These are phyloP conservation scores for Tortricodes alternella DNA, from an alignment of 2,888 invertebrate species.

Conservation along the genomic window DNA sequence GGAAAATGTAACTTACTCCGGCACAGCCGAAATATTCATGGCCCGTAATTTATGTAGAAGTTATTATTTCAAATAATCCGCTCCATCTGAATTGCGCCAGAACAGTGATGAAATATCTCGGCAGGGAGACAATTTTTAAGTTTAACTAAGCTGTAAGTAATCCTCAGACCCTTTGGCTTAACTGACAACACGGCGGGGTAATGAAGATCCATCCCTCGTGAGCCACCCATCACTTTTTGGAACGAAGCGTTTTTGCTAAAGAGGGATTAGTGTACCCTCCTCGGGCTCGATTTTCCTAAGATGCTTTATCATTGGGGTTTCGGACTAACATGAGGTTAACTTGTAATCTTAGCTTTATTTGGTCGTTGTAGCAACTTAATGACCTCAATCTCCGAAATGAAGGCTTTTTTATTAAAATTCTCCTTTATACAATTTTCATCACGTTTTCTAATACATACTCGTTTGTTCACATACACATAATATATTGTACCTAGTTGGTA, in stretches of 20 bases:
- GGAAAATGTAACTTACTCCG: constrained; percentile 39
- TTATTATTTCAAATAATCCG: constrained; percentile 22
- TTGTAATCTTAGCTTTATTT: constrained; percentile 83
- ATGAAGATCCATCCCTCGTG: constrained; percentile 78
- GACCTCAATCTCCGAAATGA: constrained; percentile 71
- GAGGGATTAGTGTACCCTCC: constrained; percentile 81
- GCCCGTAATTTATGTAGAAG: constrained; percentile 20
- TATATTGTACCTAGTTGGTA: no score
- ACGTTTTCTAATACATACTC: constrained; percentile 35
- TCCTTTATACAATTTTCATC: constrained; percentile 65
- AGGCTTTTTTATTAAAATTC: constrained; percentile 68
- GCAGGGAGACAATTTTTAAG: constrained; percentile 53
- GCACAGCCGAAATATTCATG: constrained; percentile 17
- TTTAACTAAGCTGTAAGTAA: constrained; percentile 73
- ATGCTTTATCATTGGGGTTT: constrained; percentile 82
- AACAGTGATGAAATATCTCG: neutral
- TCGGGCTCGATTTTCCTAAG: constrained; percentile 77
- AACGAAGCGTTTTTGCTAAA: constrained; percentile 82
- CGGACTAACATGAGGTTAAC: constrained; percentile 82
- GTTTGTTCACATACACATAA: no score
- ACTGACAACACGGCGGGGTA: constrained; percentile 78
- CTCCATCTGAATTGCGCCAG: neutral
- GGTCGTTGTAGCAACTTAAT: constrained; percentile 76
- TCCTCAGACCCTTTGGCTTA: constrained; percentile 75
- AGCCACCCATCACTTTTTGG: constrained; percentile 82